Evolutionary conservation across 1,140 invertebrate species (phyloP), one percentile per base, ranked within the genome.

Genomic region (Pseudomyrmex dendroicus): DNA sequence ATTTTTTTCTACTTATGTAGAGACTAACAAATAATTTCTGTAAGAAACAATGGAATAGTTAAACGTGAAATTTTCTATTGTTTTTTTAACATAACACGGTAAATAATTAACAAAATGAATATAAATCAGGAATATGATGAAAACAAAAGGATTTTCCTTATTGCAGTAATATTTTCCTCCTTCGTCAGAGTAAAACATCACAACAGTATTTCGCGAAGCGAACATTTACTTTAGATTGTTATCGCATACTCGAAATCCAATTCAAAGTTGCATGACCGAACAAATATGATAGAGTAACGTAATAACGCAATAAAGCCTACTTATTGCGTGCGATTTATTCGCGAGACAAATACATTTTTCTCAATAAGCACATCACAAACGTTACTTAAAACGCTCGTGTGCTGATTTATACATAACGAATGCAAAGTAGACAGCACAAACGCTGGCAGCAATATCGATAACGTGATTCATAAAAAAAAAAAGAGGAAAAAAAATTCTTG

Each of bases 401-500:
- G n/a, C 22, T 50, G 59, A 10, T 15, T 48, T 61, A 64, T 52
- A 52, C 50, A 52, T 13, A 13, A 13, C 9, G n/a, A 59, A 59
- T 20, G 5, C 20, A 59, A 52, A 52, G 13, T 44, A 44, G 20
- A 62, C 12, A 46, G 54, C 5, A 57, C 13, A 13, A 57, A 54
- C 67, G 52, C 13, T 56, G 8, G 22, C 52, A 35, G 12, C 22
- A 64, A 62, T 57, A 80, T 74, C 20, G 46, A 80, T 62, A 56
- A n/a, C 54, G 9, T 15, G 54, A 74, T 87, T 80, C 63, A 68
- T 56, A 66, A 63, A 17, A 64, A n/a, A 57, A 17, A 59, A 25
- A 85, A 17, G 62, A 63, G 66, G 64, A 48, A 57, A 62, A 63
- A 80, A 78, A 25, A 56, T 67, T 50, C 22, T 17, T 77, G 66